These are phyloP conservation scores for Exaiptasia diaphana DNA, from an alignment of 64 coral and sea anemone species.

Conservation along the genomic window DNA sequence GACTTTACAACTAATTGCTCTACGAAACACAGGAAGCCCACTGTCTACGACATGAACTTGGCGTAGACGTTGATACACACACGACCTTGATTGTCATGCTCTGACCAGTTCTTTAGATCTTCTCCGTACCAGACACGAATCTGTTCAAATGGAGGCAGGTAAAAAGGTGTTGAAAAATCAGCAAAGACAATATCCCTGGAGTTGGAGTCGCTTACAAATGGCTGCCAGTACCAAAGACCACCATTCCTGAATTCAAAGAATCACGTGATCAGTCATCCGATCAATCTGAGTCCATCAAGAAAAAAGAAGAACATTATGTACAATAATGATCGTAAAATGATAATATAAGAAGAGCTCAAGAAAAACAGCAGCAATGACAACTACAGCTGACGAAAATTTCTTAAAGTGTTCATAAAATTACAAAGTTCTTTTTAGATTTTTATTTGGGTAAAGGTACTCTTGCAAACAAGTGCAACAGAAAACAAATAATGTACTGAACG, in stretches of 20 bases:
- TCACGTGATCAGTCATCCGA: too few relatives aligned
- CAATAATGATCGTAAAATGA: background rate
- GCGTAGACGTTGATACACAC: conserved; percentile 38
- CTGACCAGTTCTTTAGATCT: background rate
- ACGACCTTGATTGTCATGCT: background rate
- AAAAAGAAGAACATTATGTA: background rate
- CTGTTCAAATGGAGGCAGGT: conserved; percentile 8
- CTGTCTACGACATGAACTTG: background rate
- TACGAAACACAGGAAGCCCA: background rate
- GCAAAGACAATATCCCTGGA: conserved; percentile 11
- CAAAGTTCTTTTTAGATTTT: background rate
- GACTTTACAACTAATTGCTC: background rate
- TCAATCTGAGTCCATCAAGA: too few relatives aligned
- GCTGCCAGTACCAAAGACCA: conserved; percentile 1
- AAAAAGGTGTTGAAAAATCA: background rate
- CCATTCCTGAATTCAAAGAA: background rate
- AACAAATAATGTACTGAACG: too few relatives aligned
- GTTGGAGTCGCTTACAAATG: background rate
- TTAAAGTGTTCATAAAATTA: background rate
- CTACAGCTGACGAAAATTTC: background rate
- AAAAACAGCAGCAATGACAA: background rate
- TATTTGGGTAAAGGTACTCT: background rate
- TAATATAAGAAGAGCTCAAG: background rate
- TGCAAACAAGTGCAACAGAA: too few relatives aligned
- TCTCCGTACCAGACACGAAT: conserved; percentile 28